Conservation (phyloP, 64 coral and sea anemone genomes). For the Montipora sp. region DNA sequence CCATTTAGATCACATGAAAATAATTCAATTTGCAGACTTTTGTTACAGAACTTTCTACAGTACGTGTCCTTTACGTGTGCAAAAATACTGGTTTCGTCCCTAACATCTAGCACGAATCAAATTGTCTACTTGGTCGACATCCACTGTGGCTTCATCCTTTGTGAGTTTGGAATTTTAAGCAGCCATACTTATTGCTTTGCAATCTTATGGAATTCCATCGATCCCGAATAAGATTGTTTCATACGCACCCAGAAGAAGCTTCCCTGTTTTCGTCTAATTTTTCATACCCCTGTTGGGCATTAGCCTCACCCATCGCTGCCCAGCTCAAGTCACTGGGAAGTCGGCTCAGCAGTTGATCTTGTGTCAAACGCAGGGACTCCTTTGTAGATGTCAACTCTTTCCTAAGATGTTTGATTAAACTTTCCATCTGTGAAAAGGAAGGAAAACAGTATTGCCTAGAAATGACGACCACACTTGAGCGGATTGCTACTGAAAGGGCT, state of each 20-base stretch:
- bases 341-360: constrained; percentile 58
- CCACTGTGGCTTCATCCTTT: neutral
- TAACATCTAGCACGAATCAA: too few species aligned
- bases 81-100: too few species aligned
- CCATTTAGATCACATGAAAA: neutral
- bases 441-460: neutral
- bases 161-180: neutral
- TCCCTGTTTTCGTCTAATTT: neutral
- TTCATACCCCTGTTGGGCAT: neutral
- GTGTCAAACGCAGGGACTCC: constrained; percentile 41
- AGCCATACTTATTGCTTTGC: neutral
- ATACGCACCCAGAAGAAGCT: constrained; percentile 17
- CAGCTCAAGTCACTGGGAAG: neutral
- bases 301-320: neutral
- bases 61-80: too few species aligned
- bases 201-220: neutral
- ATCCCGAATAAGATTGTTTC: neutral
- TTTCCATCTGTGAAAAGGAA: constrained; percentile 54
- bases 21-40: neutral
- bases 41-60: too few species aligned
- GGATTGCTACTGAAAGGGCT: neutral
- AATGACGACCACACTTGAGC: neutral
- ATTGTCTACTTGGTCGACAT: too few species aligned
- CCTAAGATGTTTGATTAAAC: constrained; percentile 23
- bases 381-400: constrained; percentile 56